Evolutionary conservation across 2,888 invertebrate species (phyloP).

Genomic region (Adela reaumurella): DNA sequence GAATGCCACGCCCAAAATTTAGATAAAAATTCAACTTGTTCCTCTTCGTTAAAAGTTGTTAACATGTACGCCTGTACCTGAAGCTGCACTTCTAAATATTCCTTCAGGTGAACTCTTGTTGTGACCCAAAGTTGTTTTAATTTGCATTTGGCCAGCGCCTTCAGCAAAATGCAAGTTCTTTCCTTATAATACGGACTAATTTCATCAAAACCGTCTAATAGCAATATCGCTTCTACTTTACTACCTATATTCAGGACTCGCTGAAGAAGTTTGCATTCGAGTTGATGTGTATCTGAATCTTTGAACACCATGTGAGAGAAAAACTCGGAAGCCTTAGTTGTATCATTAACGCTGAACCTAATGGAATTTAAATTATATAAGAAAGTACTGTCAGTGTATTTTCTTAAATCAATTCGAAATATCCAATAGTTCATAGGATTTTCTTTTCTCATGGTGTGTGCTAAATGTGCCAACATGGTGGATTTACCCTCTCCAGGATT

Average conservation of each 20-base stretch:
- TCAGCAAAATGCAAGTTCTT: neutral
- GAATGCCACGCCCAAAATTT: neutral
- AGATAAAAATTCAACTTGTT: neutral
- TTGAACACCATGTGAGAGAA: neutral
- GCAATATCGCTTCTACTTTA: neutral
- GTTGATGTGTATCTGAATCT: neutral
- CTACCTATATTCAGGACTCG: neutral
- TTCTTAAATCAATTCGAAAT: neutral
- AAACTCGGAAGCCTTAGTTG: neutral
- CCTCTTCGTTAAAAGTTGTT: neutral
- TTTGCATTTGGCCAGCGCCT: neutral
- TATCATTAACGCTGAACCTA: neutral
- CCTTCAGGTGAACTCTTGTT: neutral
- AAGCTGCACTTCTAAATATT: neutral
- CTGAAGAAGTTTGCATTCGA: neutral
- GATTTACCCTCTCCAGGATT: neutral
- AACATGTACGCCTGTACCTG: neutral
- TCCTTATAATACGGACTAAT: neutral
- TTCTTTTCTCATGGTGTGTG: neutral
- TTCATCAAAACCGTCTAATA: neutral
- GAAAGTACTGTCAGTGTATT: neutral
- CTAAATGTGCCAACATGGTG: neutral
- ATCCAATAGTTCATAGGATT: neutral
- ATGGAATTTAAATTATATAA: neutral
- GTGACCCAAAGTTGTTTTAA: neutral